A percentile compares a stretch with the other conserved stretches of the same genome.
phyloP scores from a whole-genome alignment of 2,888 invertebrate genomes.

The Galeopsomyia nigrocyanea region DNA sequence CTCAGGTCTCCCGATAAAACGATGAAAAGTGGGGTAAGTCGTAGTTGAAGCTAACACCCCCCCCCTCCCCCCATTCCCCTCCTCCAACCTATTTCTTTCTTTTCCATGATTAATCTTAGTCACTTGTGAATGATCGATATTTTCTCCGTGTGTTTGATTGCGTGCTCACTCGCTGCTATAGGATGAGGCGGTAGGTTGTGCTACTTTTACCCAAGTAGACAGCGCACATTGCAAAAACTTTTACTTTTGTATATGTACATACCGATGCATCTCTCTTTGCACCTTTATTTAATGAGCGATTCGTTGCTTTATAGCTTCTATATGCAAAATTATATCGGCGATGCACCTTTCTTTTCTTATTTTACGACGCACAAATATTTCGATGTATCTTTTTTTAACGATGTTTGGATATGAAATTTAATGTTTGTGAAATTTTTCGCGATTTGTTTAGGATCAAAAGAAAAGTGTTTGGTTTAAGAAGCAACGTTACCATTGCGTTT shows the following conservation, averaged over 20 bases:
- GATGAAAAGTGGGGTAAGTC: slow-evolving; percentile 65
- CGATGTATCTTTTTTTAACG: too few relatives aligned
- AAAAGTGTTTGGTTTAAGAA: slow-evolving; percentile 86
- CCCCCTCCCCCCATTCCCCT: background rate
- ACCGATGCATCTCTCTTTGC: slow-evolving; percentile 7
- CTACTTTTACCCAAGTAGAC: slow-evolving; percentile 49
- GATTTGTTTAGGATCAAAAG: slow-evolving; percentile 72
- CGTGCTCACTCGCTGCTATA: slow-evolving; percentile 57
- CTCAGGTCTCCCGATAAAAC: slow-evolving; percentile 75
- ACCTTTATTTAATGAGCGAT: slow-evolving; percentile 1
- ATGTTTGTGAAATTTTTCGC: slow-evolving; percentile 14
- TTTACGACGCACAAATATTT: too few relatives aligned
- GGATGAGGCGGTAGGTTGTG: slow-evolving; percentile 66
- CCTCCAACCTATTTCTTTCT: background rate
- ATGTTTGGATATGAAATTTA: too few relatives aligned
- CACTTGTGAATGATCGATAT: slow-evolving; percentile 43
- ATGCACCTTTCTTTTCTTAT: slow-evolving; percentile 2
- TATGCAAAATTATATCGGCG: slow-evolving; percentile 3
- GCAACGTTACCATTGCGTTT: slow-evolving; percentile 86
- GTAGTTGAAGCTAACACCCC: background rate
- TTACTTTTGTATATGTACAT: background rate
- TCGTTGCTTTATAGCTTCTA: slow-evolving; percentile 11
- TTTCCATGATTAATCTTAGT: slow-evolving; percentile 20
- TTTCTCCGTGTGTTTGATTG: slow-evolving; percentile 48
- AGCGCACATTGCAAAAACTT: background rate